These are phyloP conservation scores for Puntigrus tetrazona DNA, from an alignment of 2,113 vertebrate species.

Conservation along the genomic window DNA sequence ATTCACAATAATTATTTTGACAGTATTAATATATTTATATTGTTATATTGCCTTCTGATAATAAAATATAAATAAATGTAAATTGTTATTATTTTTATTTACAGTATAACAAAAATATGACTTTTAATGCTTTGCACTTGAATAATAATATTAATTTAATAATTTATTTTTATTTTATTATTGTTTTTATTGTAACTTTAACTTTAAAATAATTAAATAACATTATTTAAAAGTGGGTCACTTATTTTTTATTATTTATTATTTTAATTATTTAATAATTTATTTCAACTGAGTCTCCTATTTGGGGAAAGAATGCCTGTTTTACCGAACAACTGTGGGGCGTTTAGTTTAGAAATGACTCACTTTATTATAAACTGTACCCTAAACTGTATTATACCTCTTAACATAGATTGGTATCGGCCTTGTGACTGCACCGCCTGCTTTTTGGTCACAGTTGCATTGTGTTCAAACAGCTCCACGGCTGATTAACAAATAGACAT, in stretches of 20 bases:
- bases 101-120: too few relatives aligned
- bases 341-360: not conserved
- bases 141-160: too few relatives aligned
- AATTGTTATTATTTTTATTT: not conserved
- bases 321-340: not conserved
- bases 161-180: not conserved
- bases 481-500: not conserved
- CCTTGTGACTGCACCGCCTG: not conserved
- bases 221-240: too few relatives aligned
- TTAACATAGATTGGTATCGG: not conserved
- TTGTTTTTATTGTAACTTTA: not conserved
- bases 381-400: not conserved
- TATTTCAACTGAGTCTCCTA: not conserved
- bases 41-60: not conserved
- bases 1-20: too few relatives aligned
- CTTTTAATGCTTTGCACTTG: too few relatives aligned
- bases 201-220: too few relatives aligned
- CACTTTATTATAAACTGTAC: not conserved
- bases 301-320: not conserved
- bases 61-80: not conserved
- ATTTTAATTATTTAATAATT: not conserved
- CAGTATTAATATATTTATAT: not conserved
- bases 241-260: not conserved
- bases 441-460: not conserved
- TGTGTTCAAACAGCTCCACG: not conserved